Conservation (phyloP, 2,113 vertebrate genomes). For the Acinonyx jubatus region DNA sequence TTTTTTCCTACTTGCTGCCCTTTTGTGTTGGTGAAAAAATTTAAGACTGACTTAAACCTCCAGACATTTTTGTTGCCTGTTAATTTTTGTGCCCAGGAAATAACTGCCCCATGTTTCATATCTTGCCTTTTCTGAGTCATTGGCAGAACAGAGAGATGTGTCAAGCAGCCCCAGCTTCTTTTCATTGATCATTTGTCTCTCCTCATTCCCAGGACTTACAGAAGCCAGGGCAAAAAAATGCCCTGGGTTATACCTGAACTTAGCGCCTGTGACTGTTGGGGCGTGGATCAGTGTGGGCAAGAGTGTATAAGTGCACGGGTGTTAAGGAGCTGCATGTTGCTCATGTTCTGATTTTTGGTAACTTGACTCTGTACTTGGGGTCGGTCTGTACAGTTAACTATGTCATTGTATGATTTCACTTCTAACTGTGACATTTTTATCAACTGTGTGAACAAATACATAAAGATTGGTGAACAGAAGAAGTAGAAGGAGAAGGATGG, state of each 20-base stretch:
- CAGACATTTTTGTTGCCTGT: neutral
- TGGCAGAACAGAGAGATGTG: neutral
- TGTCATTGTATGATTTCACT: conserved; percentile 66
- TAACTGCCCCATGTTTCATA: neutral
- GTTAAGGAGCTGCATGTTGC: neutral
- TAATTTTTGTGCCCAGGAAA: conserved; percentile 66
- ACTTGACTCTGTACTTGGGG: conserved; percentile 7
- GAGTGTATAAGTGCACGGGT: neutral
- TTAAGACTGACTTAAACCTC: conserved; percentile 33
- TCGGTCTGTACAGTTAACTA: conserved; percentile 43
- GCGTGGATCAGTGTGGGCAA: neutral
- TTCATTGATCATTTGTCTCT: neutral
- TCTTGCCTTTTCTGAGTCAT: neutral
- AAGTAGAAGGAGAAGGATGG: too few relatives aligned
- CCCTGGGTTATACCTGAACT: neutral
- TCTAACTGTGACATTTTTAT: conserved; percentile 73
- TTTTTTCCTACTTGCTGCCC: neutral
- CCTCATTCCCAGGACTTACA: neutral
- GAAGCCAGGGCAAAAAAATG: neutral
- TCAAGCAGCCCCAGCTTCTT: neutral
- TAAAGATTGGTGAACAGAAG: conserved; percentile 64
- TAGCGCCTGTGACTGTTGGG: neutral
- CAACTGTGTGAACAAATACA: conserved; percentile 73
- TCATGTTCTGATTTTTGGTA: neutral
- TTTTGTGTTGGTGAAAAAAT: conserved; percentile 23